Conservation (phyloP, 2,888 invertebrate genomes). For the Drosophila fungiperda region DNA sequence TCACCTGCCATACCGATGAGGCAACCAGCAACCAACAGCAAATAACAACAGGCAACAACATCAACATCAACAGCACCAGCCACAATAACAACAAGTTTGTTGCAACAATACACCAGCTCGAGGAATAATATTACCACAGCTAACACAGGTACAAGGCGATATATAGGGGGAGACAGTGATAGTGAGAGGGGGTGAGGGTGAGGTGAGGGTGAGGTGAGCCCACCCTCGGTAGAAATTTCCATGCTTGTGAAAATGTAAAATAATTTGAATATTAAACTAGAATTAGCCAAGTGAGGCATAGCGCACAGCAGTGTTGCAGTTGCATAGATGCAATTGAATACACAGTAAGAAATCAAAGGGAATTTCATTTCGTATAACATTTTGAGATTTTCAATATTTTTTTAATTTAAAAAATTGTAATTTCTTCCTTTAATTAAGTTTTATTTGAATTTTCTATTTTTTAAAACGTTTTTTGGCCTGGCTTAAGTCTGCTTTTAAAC, state of each 20-base stretch:
- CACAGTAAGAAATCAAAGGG: neutral
- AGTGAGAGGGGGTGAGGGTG: neutral
- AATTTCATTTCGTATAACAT: neutral
- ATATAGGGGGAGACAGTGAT: neutral
- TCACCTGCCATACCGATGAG: constrained; percentile 14
- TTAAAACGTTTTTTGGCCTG: neutral
- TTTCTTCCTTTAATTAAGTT: neutral
- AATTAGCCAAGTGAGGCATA: constrained; percentile 75
- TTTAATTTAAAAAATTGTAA: accelerated
- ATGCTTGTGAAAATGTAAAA: constrained; percentile 50
- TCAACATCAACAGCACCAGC: constrained; percentile 20
- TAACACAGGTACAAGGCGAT: neutral
- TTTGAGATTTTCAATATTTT: neutral
- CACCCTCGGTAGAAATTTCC: constrained; percentile 38
- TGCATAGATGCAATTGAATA: constrained; percentile 9
- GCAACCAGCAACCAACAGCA: constrained; percentile 19
- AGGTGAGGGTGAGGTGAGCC: neutral
- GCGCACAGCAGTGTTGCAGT: constrained; percentile 33
- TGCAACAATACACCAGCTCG: constrained; percentile 42
- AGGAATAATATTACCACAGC: constrained; percentile 34
- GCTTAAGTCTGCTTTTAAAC: neutral
- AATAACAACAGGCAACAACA: constrained; percentile 9
- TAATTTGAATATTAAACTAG: constrained; percentile 75
- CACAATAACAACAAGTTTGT: constrained; percentile 28
- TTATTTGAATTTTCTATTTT: neutral